A percentile compares a stretch with the other conserved stretches of the same genome.
phyloP scores from a whole-genome alignment of 2,888 invertebrate species.

The Therioaphis trifolii region DNA sequence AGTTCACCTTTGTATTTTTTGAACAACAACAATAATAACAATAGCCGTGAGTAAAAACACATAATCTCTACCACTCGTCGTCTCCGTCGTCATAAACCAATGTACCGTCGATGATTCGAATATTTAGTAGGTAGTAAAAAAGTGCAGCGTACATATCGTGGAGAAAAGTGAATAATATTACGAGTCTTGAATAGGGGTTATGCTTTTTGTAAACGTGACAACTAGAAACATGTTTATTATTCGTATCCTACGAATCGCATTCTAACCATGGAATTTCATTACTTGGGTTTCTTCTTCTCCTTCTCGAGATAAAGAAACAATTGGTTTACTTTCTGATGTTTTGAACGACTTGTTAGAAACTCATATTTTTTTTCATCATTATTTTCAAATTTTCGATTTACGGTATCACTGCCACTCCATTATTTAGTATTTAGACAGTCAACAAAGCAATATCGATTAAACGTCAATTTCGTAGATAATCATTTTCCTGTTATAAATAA shows the following conservation, averaged over 20 bases:
- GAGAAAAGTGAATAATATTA: background rate
- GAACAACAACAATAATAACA: conserved; percentile 55
- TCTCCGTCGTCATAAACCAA: too few relatives aligned
- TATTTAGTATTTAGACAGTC: conserved; percentile 1
- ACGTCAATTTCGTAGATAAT: background rate
- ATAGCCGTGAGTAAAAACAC: conserved; percentile 44
- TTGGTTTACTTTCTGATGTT: conserved; percentile 3
- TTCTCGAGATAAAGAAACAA: background rate
- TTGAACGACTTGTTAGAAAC: background rate
- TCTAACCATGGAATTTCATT: background rate
- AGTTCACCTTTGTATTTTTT: conserved; percentile 56
- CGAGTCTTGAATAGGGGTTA: background rate
- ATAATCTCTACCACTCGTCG: background rate
- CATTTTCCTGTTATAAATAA: background rate
- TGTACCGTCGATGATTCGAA: background rate
- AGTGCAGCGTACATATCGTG: background rate
- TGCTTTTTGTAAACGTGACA: conserved; percentile 37
- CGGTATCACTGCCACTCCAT: background rate
- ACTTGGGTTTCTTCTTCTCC: too few relatives aligned
- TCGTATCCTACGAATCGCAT: background rate
- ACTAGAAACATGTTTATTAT: background rate
- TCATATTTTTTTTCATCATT: background rate
- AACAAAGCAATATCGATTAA: background rate
- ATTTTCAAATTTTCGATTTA: background rate
- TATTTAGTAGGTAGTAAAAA: background rate